A percentile compares a stretch with the other conserved stretches of the same genome.
Evolutionary conservation across 2,113 vertebrate species (phyloP).

Genomic region (Gambusia affinis): DNA sequence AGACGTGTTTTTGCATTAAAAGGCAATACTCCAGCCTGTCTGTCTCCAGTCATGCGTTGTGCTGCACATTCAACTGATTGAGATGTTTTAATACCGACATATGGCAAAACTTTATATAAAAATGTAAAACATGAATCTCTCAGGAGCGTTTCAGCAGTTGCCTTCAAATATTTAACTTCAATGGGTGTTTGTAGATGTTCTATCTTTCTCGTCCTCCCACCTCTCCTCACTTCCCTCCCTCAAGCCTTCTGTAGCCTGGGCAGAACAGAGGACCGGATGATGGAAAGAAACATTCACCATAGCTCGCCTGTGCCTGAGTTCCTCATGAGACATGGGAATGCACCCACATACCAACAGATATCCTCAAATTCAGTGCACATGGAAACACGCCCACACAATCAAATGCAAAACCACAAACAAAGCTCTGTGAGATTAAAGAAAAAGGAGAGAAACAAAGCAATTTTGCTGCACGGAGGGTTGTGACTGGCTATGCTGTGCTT

Average conservation of each 20-base stretch:
- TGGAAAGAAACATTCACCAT: constrained; percentile 39
- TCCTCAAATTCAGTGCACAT: constrained; percentile 23
- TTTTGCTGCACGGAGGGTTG: not conserved
- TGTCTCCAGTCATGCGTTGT: no score
- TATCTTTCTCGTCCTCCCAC: constrained; percentile 53
- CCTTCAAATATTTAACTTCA: constrained; percentile 60
- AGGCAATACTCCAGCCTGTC: not conserved
- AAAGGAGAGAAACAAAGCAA: not conserved
- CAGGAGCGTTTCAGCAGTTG: constrained; percentile 17
- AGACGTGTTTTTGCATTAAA: not conserved
- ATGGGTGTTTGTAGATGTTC: constrained; percentile 36
- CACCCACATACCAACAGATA: constrained; percentile 59
- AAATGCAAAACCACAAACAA: constrained; percentile 39
- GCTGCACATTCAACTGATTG: not conserved
- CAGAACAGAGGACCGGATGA: constrained; percentile 39
- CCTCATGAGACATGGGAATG: constrained; percentile 54
- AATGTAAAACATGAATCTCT: constrained; percentile 32
- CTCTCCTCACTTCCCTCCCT: constrained; percentile 49
- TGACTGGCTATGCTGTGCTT: not conserved
- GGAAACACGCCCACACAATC: constrained; percentile 35
- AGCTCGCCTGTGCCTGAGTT: constrained; percentile 57
- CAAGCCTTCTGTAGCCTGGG: constrained; percentile 55
- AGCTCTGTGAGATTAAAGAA: constrained; percentile 32
- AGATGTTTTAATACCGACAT: not conserved
- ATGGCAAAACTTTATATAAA: constrained; percentile 1